Evolutionary conservation across 1,140 invertebrate species (phyloP), one percentile per base, ranked within the genome.

Genomic region (Drosophila quadrilineata): DNA sequence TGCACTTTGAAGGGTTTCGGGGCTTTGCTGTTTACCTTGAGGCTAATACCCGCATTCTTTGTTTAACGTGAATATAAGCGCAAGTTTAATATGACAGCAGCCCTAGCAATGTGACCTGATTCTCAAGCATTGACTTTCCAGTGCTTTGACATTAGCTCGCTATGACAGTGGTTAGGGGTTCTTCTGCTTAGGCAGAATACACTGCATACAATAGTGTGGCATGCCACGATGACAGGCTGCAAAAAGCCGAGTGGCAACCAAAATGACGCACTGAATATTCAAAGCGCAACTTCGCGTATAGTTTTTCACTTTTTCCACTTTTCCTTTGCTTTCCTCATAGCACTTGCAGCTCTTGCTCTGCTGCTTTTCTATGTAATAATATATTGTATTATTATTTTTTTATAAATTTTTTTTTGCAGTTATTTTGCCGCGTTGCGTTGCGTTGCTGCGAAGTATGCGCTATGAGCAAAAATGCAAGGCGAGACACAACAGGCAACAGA

Each of bases 261-360:
- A 31, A 85, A 85, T 77, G 74, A 71, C 52, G 79, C 79, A 85
- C 77, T 85, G 79, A 84, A 84, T 85, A 84, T 84, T 84, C 77
- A 84, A 84, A 85, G 79, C 79, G 45, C 41, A 80, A 72, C 76
- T 80, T 41, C 54, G 68, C 72, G 68, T 40, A 41, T 46, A 31
- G 35, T 52, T 56, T 56, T 79, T 62, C 29, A 28, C 16, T 43
- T 16, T 22, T 28, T 53, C n/a, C n/a, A n/a, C n/a, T 43, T 53
- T 46, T 35, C 6, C 21, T 21, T 28, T 6, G 19, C 14, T 10
- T 38, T 60, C 79, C 49, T 52, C 50, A 40, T 41, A 40, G 36
- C 59, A 63, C 59, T 45, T 62, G 49, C 54, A 54, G 49, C 43
- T 60, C 35, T 24, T 50, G 46, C 35, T n/a, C n/a, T 36, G 41